These are phyloP conservation scores for Macrotus californicus DNA, from an alignment of 2,113 vertebrate genomes.

Conservation along the genomic window DNA sequence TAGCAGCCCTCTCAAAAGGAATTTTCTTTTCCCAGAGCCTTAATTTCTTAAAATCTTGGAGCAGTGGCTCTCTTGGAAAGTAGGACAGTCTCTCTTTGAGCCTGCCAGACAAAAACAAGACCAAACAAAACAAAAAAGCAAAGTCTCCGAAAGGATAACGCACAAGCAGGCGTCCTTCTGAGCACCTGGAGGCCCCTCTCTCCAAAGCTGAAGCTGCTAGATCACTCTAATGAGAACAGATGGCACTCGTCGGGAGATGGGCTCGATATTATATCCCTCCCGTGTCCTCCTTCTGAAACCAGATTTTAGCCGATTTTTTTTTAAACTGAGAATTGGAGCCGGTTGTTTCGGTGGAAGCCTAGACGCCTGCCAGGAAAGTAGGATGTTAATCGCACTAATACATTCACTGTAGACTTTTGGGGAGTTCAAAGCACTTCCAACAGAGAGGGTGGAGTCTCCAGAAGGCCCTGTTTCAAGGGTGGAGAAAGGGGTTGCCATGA, in stretches of 20 bases:
- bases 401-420: background rate
- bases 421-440: background rate
- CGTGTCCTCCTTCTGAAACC: conserved; percentile 1
- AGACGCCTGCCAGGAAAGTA: background rate
- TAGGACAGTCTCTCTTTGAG: conserved; percentile 58
- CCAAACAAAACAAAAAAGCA: conserved; percentile 34
- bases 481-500: background rate
- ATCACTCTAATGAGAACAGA: conserved; percentile 54
- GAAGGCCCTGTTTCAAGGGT: background rate
- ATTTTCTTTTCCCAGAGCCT: conserved; percentile 32
- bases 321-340: background rate
- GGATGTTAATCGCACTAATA: background rate
- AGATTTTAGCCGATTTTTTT: conserved; percentile 23
- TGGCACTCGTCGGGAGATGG: background rate
- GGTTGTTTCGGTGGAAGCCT: background rate
- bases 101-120: conserved; percentile 60
- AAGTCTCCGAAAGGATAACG: background rate
- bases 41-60: conserved; percentile 63
- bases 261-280: background rate
- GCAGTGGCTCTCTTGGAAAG: conserved; percentile 42
- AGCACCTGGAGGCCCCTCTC: conserved; percentile 1
- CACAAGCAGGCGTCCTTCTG: background rate
- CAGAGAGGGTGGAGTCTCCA: background rate
- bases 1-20: conserved; percentile 28
- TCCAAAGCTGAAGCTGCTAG: background rate